Conservation (phyloP, 1,140 invertebrate genomes). For the Drosophila saltans region DNA sequence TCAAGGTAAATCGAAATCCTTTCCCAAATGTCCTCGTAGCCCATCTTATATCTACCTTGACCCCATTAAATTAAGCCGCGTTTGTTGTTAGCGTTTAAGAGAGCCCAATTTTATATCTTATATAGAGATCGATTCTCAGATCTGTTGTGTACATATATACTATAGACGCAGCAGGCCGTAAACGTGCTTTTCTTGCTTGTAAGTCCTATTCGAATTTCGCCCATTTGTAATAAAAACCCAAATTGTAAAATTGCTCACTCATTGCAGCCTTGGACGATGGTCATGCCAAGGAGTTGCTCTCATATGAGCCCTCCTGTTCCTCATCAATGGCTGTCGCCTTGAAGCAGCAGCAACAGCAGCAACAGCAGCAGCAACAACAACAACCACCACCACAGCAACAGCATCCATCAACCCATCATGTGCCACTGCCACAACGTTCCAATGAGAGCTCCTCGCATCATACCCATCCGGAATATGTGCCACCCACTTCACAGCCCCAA, state of each 20-base stretch:
- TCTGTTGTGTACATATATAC: conserved; percentile 39
- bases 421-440: conserved; percentile 68
- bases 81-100: conserved; percentile 65
- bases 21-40: not conserved
- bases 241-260: conserved; percentile 75
- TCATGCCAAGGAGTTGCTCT: conserved; percentile 71
- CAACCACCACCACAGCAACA: conserved; percentile 50
- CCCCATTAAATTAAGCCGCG: conserved; percentile 35
- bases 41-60: not conserved
- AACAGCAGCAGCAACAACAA: conserved; percentile 46
- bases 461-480: conserved; percentile 54
- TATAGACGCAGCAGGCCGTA: conserved; percentile 67
- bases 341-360: conserved; percentile 59
- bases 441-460: conserved; percentile 65
- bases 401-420: conserved; percentile 35
- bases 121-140: conserved; percentile 25
- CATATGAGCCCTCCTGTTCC: conserved; percentile 73
- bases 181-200: conserved; percentile 74
- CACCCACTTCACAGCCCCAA: conserved; percentile 59
- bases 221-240: conserved; percentile 74
- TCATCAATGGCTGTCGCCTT: conserved; percentile 43
- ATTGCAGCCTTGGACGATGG: conserved; percentile 73
- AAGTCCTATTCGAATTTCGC: conserved; percentile 67
- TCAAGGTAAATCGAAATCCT: conserved; percentile 70
- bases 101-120: conserved; percentile 15